These are phyloP conservation scores for Corynorhinus townsendii DNA, from an alignment of 2,113 vertebrate genomes.

Conservation along the genomic window DNA sequence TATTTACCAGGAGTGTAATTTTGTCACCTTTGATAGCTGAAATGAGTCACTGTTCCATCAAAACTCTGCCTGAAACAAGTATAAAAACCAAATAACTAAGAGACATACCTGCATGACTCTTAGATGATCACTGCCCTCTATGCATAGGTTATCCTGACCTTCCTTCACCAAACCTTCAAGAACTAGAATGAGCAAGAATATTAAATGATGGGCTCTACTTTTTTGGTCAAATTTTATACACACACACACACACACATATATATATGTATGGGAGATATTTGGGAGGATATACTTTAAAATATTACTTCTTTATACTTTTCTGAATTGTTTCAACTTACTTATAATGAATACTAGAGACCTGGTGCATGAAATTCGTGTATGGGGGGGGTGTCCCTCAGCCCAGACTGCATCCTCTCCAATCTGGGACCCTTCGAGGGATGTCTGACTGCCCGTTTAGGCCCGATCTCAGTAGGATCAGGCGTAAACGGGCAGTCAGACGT, in stretches of 20 bases:
- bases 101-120: neutral
- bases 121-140: neutral
- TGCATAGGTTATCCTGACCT: neutral
- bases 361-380: too few species aligned
- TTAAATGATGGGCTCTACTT: neutral
- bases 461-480: too few species aligned
- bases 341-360: too few species aligned
- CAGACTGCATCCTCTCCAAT: too few species aligned
- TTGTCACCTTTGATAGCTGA: constrained; percentile 94
- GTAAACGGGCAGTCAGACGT: too few species aligned
- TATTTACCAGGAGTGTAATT: constrained; percentile 94
- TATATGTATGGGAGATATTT: neutral
- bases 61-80: constrained; percentile 88
- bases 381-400: too few species aligned
- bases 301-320: neutral
- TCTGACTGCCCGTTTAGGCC: too few species aligned
- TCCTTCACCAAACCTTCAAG: neutral
- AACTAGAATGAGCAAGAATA: neutral
- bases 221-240: neutral
- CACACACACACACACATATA: neutral
- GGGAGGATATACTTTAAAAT: neutral
- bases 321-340: neutral
- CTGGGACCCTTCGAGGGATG: too few species aligned
- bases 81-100: constrained; percentile 1
- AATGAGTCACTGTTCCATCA: constrained; percentile 97